These are phyloP conservation scores for Dufourea novaeangliae DNA, from an alignment of 1,140 invertebrate species.

Conservation along the genomic window DNA sequence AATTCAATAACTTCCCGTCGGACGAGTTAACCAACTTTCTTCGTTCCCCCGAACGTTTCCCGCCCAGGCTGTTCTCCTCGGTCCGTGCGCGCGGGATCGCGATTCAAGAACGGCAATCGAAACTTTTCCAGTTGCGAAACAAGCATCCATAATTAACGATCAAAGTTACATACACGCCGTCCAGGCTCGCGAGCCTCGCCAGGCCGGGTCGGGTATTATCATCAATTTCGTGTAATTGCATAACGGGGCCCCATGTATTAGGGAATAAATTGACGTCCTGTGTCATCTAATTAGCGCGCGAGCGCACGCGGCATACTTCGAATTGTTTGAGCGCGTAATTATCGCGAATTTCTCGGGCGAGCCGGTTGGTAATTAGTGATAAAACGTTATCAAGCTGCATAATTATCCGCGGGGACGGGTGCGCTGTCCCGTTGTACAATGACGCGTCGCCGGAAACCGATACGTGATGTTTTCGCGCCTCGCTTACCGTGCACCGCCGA, in stretches of 20 bases:
- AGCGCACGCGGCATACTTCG: slow-evolving; percentile 35
- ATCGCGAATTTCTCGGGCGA: slow-evolving; percentile 38
- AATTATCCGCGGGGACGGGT: slow-evolving; percentile 4
- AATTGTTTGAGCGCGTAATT: slow-evolving; percentile 49
- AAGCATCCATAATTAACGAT: slow-evolving; percentile 42
- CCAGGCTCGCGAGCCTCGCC: neutral
- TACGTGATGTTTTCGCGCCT: neutral
- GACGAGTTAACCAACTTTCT: slow-evolving; percentile 23
- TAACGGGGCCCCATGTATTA: slow-evolving; percentile 32
- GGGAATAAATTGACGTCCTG: slow-evolving; percentile 49
- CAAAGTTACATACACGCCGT: slow-evolving; percentile 46
- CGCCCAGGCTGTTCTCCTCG: neutral
- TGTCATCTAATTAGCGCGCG: slow-evolving; percentile 48
- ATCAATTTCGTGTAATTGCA: slow-evolving; percentile 48
- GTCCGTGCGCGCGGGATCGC: no score
- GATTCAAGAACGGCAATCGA: slow-evolving; percentile 30
- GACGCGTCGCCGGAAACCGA: slow-evolving; percentile 19
- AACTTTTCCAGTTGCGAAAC: slow-evolving; percentile 38
- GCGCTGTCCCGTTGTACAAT: neutral
- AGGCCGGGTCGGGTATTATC: slow-evolving; percentile 21
- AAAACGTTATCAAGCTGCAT: slow-evolving; percentile 39
- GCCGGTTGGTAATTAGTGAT: slow-evolving; percentile 39
- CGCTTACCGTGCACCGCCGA: neutral
- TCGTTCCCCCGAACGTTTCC: no score
- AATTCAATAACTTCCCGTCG: slow-evolving; percentile 26